A percentile compares a stretch with the other conserved stretches of the same genome.
These are phyloP conservation scores for Cyprinodon variegatus DNA, from an alignment of 2,113 vertebrate genomes.

Conservation along the genomic window DNA sequence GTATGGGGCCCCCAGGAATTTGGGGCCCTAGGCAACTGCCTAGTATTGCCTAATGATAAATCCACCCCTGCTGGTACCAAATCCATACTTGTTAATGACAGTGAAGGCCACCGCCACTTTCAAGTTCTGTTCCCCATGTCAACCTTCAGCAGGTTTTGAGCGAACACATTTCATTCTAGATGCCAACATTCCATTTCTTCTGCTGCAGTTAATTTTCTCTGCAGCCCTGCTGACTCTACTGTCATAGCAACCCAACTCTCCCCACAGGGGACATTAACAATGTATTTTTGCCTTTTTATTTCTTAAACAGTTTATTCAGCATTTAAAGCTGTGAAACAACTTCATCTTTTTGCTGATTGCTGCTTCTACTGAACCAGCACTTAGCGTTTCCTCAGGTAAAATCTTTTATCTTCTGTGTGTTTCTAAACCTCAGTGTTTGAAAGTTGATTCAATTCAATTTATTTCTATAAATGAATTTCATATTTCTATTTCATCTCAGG, in stretches of 20 bases:
- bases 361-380: neutral
- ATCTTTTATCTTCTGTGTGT: neutral
- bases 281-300: constrained; percentile 9
- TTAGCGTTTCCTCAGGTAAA: neutral
- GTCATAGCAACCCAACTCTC: constrained; percentile 22
- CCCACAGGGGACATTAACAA: constrained; percentile 11
- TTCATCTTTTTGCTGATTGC: neutral
- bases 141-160: neutral
- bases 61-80: neutral
- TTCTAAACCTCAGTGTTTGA: neutral
- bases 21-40: neutral
- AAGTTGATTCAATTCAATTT: neutral
- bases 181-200: constrained; percentile 4
- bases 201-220: constrained; percentile 1
- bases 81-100: neutral
- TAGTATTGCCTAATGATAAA: neutral
- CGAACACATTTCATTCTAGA: neutral
- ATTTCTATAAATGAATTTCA: no score
- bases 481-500: no score
- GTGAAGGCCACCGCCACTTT: neutral
- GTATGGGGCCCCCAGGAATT: neutral
- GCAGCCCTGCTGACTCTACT: constrained; percentile 1
- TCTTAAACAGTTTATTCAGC: neutral
- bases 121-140: neutral
- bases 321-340: neutral